Percentiles rank a stretch among this genome's conserved stretches.
Conservation (phyloP, 1,140 invertebrate genomes). For the Frieseomelitta varia region DNA sequence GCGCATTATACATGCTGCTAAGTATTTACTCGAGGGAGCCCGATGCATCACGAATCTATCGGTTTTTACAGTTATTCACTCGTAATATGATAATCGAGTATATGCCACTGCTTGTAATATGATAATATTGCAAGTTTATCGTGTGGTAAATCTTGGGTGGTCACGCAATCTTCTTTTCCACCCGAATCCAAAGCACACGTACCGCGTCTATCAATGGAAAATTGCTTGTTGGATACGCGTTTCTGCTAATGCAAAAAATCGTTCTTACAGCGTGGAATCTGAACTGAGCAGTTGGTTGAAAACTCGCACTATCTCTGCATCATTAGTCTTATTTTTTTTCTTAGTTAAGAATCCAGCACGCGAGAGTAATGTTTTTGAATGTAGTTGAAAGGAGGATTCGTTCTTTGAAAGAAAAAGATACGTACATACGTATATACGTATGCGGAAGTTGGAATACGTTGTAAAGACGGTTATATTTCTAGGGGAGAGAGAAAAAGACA, state of each 20-base stretch:
- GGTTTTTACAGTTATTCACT: neutral
- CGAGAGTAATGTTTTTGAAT: neutral
- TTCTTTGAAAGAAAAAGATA: neutral
- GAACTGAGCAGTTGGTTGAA: neutral
- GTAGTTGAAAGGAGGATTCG: no score
- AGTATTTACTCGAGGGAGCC: neutral
- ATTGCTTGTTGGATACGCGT: no score
- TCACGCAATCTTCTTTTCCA: neutral
- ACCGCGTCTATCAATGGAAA: no score
- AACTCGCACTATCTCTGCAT: neutral
- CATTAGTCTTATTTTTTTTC: neutral
- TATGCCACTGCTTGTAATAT: neutral
- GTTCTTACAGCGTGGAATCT: no score
- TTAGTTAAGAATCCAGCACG: neutral
- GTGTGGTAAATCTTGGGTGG: neutral
- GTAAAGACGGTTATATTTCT: no score
- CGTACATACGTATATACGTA: no score
- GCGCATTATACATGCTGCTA: neutral
- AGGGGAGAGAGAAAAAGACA: no score
- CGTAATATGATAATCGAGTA: neutral
- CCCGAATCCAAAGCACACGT: neutral
- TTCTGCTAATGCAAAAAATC: no score
- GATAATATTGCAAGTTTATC: neutral
- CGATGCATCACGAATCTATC: neutral
- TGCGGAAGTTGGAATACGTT: neutral